Evolutionary conservation across 1,140 invertebrate genomes (phyloP), one percentile per base, ranked within the genome.

Genomic region (Akabosia matsudoensis): DNA sequence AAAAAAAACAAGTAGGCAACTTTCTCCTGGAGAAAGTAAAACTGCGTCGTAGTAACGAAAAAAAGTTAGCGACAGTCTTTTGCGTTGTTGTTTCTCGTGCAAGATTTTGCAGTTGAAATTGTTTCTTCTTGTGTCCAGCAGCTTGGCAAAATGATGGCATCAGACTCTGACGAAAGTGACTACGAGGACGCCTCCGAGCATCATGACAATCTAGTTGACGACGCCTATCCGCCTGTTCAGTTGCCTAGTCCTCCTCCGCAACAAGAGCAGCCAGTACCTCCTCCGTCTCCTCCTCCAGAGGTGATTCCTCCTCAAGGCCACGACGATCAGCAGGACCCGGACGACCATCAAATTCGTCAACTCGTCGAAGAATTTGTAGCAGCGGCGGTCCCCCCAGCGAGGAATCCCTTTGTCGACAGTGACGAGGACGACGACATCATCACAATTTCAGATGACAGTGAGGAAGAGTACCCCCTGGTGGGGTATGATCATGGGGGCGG

Each of bases 351-450:
- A 67, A 30, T 13, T 22, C 70, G 7, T 72, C 2, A 37, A 26
- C n/a, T 24, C 56, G 24, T 72, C 22, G 33, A 24, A 13, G 70
- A 34, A 4, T 51, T 7, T 28, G n/a, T 72, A n/a, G n/a, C 22
- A 2, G 26, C 7, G 70, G 28, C 22, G 28, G 45, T 64, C 45
- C 52, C 7, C n/a, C n/a, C n/a, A n/a, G n/a, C n/a, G n/a, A n/a
- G n/a, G n/a, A 30, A 54, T 7, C 56, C 34, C 16, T 1, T 77
- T 18, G 73, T 74, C 33, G 73, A 72, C 56, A 73, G 67, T 33
- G 73, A 74, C 13, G 73, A n/a, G n/a, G n/a, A 74, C 26, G 73
- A 73, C 37, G 73, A 74, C 56, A 26, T 70, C 34, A 45, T 54
- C 33, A 74, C 33, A 33, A 34, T 33, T 18, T 71, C 56, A 28